Base-by-base conservation (phyloP, 1,140 invertebrate genomes). In the Achroia grisella region DNA sequence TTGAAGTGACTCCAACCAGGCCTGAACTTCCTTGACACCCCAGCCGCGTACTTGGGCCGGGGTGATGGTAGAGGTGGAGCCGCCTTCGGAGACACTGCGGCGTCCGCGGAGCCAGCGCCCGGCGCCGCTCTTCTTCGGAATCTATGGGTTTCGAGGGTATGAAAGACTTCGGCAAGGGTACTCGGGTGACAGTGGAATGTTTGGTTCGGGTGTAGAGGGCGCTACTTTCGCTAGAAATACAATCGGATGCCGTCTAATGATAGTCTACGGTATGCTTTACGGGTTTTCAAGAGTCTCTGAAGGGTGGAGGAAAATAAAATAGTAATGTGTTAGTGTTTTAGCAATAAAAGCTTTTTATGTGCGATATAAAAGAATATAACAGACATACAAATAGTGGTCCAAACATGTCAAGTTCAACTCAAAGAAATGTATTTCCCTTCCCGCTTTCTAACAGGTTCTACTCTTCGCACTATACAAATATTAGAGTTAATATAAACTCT, bases 1-100 rank as follows among this genome's bases (percentile, higher is more conserved):
- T 50, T 96, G 94, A 39, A 98, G 85, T 1, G 91, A 92, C 45
- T 96, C 94, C 37, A 99, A 83, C 97, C 97, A 99, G 9, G 88
- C 86, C 39, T 91, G 91, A 1, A 94, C 92, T 61, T 94, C 93
- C 42, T 90, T 88, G 0, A 92, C 89, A 31, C 91, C 90, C 92
- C 92, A 93, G 14, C 86, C 87, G 14, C 59, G 54, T n/a, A 82
- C 71, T 39, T 79, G 76, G 0, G 62, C 48, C 5, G 50, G 61
- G 0, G 57, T 63, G 47, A 59, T 55, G 0, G 50, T 44, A 0
- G 62, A 46, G 0, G 44, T 46, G 1, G 60, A 44, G 5, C 58
- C 63, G 9, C 82, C 86, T 48, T 86, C 87, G 0, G 87, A 87
- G 0, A 87, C 77, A 27, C 86, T 87, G 4, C 87, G 75, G 0